Percentiles rank a stretch among this genome's conserved stretches.
phyloP scores from a whole-genome alignment of 2,797 vertebrate species.

The Pogoniulus pusillus region DNA sequence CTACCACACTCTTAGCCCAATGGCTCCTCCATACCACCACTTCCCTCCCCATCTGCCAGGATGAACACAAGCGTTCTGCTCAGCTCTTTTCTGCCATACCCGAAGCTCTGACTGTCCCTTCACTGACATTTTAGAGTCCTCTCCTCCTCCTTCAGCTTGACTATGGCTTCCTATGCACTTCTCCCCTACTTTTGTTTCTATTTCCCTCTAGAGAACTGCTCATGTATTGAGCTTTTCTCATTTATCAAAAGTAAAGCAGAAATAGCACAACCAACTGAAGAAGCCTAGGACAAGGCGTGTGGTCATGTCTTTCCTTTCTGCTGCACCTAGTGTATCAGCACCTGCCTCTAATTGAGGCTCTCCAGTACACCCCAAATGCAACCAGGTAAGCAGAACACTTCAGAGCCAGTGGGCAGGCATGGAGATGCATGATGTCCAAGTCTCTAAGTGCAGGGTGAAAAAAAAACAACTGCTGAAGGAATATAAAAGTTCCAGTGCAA shows the following conservation, averaged over 20 bases:
- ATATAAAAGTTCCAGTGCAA: neutral
- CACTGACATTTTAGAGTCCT: neutral
- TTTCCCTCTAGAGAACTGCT: neutral
- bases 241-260: neutral
- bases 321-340: rapidly evolving
- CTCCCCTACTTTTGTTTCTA: neutral
- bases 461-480: neutral
- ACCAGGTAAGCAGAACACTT: neutral
- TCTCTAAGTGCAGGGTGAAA: neutral
- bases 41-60: rapidly evolving
- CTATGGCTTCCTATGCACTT: neutral
- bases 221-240: neutral
- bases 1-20: rapidly evolving
- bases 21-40: neutral
- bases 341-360: rapidly evolving
- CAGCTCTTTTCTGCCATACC: neutral
- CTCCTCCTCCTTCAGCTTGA: neutral
- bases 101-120: neutral
- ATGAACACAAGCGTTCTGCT: neutral
- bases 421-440: rapidly evolving
- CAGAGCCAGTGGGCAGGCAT: neutral
- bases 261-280: neutral
- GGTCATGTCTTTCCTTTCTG: neutral
- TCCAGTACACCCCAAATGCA: neutral
- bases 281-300: neutral